Conservation (phyloP, 2,888 invertebrate species). For the Brassicogethes aeneus region DNA sequence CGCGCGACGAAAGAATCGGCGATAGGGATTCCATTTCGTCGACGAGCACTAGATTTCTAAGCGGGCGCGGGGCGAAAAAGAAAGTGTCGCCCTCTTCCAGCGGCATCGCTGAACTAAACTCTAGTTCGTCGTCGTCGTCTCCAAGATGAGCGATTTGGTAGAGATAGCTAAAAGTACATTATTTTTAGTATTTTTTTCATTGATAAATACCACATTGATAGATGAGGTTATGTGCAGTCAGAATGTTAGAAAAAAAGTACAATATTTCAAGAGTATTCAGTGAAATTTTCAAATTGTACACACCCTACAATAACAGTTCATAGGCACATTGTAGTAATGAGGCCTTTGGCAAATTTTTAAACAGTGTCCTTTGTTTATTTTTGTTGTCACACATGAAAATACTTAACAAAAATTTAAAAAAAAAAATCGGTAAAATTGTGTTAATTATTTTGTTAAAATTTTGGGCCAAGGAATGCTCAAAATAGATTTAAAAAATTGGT, state of each 20-base stretch:
- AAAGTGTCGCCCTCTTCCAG: slow-evolving; percentile 98
- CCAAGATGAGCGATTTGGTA: slow-evolving; percentile 99
- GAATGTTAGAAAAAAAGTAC: slow-evolving; percentile 3
- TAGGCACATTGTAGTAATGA: too few species aligned
- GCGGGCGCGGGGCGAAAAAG: slow-evolving; percentile 90
- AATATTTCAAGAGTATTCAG: background rate
- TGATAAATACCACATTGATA: background rate
- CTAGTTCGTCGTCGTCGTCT: slow-evolving; percentile 97
- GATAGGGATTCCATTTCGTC: slow-evolving; percentile 96
- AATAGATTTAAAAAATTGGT: too few species aligned
- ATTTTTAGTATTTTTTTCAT: background rate
- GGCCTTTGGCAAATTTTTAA: too few species aligned
- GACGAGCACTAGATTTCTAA: slow-evolving; percentile 91
- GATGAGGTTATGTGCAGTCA: background rate
- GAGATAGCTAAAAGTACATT: slow-evolving; percentile 61
- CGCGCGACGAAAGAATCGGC: slow-evolving; percentile 74
- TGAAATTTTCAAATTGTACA: background rate
- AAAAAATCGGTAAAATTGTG: too few species aligned
- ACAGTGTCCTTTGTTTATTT: too few species aligned
- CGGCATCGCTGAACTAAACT: slow-evolving; percentile 97
- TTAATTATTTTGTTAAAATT: too few species aligned
- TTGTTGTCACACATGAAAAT: too few species aligned
- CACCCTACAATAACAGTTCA: background rate
- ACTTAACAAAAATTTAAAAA: too few species aligned
- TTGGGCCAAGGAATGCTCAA: too few species aligned